Percentiles rank a stretch among this genome's conserved stretches.
Evolutionary conservation across 2,888 invertebrate species (phyloP).

Genomic region (Standfussiana lucernea): DNA sequence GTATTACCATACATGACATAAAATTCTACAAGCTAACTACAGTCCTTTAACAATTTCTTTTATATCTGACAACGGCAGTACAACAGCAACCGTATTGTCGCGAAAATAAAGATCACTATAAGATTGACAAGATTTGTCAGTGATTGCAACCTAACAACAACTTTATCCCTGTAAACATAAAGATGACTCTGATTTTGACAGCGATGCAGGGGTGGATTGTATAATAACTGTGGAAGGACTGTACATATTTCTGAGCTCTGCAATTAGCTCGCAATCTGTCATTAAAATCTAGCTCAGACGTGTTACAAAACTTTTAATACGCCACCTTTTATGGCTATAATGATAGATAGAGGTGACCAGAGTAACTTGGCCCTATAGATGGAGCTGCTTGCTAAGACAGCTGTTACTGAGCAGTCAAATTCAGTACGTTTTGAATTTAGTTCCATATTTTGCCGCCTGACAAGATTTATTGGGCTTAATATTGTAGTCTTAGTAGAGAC

Average conservation of each 20-base stretch:
- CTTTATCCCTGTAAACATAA: background rate
- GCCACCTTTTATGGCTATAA: slow-evolving; percentile 41
- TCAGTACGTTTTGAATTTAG: background rate
- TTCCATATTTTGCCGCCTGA: background rate
- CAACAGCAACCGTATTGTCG: background rate
- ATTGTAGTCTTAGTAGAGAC: background rate
- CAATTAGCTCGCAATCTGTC: slow-evolving; percentile 44
- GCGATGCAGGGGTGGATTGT: background rate
- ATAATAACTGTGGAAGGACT: background rate
- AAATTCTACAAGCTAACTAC: slow-evolving; percentile 31
- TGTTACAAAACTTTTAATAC: slow-evolving; percentile 60
- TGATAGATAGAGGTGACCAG: slow-evolving; percentile 11
- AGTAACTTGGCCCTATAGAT: slow-evolving; percentile 1
- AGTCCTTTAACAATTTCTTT: background rate
- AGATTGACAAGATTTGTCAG: background rate
- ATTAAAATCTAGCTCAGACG: slow-evolving; percentile 48
- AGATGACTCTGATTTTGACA: background rate
- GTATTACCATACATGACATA: slow-evolving; percentile 24
- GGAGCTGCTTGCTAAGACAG: slow-evolving; percentile 24
- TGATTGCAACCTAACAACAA: background rate
- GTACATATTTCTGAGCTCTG: slow-evolving; percentile 28
- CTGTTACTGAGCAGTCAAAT: slow-evolving; percentile 13
- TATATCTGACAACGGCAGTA: background rate
- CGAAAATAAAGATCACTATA: background rate
- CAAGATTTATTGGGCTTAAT: background rate